Conservation (phyloP, 1,140 invertebrate genomes). For the Stegodyphus dumicola region DNA sequence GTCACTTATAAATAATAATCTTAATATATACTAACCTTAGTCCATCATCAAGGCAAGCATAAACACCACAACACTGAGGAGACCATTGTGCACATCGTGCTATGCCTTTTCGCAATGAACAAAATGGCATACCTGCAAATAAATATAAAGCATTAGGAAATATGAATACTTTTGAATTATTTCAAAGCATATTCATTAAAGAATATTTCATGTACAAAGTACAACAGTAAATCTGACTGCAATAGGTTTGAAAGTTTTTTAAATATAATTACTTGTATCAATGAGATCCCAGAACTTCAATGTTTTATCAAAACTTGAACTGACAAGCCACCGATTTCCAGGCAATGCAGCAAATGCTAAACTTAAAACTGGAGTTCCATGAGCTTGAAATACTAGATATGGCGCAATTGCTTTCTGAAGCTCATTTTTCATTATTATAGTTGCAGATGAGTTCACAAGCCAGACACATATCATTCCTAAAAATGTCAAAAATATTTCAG, state of each 20-base stretch:
- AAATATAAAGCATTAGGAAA: not conserved
- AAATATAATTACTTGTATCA: conserved; percentile 24
- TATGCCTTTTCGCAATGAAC: conserved; percentile 1
- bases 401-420: conserved; percentile 1
- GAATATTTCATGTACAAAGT: not conserved
- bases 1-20: too few species aligned
- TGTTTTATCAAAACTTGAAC: conserved; percentile 38
- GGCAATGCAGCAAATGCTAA: conserved; percentile 13
- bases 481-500: not conserved
- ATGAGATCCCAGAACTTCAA: conserved; percentile 23
- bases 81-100: conserved; percentile 16
- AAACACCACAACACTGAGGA: conserved; percentile 4
- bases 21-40: too few species aligned
- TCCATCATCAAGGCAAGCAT: conserved; percentile 7
- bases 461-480: conserved; percentile 17
- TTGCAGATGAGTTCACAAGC: conserved; percentile 6
- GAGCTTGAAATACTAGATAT: conserved; percentile 23
- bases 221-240: not conserved
- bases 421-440: not conserved
- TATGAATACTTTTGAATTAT: not conserved
- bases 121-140: conserved; percentile 25
- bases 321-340: conserved; percentile 13
- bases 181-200: not conserved
- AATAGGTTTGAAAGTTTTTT: not conserved
- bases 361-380: conserved; percentile 25